Conservation (phyloP, 1,140 invertebrate genomes). For the Conopomorpha cramerella region DNA sequence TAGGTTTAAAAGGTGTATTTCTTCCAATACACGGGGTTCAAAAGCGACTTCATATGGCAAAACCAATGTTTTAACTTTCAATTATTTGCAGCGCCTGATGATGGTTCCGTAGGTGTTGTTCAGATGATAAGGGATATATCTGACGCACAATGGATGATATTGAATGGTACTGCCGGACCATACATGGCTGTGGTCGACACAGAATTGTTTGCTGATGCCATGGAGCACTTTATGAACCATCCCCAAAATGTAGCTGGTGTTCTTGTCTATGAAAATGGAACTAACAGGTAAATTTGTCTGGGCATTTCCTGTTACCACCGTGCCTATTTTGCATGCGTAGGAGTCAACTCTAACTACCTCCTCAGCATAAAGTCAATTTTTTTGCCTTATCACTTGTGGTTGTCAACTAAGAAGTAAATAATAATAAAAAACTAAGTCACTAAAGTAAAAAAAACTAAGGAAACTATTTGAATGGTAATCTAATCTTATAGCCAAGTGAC, state of each 20-base stretch:
- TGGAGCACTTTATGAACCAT: constrained; percentile 46
- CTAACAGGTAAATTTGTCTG: too few species aligned
- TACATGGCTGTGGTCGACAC: constrained; percentile 74
- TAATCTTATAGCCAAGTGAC: too few species aligned
- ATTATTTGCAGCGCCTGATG: constrained; percentile 21
- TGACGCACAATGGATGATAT: constrained; percentile 76
- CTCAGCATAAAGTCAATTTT: constrained; percentile 30
- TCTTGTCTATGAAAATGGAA: constrained; percentile 57
- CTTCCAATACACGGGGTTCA: too few species aligned
- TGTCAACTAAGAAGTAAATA: neutral
- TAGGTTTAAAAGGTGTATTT: too few species aligned
- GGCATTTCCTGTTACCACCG: too few species aligned
- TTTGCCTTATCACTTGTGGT: neutral
- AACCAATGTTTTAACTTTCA: neutral
- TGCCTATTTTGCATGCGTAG: too few species aligned
- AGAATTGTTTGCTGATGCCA: constrained; percentile 62
- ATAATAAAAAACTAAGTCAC: too few species aligned
- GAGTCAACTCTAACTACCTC: too few species aligned
- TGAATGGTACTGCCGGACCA: constrained; percentile 68
- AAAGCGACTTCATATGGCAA: too few species aligned
- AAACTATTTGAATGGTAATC: too few species aligned
- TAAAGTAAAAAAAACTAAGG: too few species aligned
- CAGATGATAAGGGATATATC: constrained; percentile 67
- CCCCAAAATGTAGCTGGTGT: constrained; percentile 62
- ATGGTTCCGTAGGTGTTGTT: constrained; percentile 83